Evolutionary conservation across 2,797 vertebrate genomes (phyloP).

Genomic region (Lacerta bilineata): DNA sequence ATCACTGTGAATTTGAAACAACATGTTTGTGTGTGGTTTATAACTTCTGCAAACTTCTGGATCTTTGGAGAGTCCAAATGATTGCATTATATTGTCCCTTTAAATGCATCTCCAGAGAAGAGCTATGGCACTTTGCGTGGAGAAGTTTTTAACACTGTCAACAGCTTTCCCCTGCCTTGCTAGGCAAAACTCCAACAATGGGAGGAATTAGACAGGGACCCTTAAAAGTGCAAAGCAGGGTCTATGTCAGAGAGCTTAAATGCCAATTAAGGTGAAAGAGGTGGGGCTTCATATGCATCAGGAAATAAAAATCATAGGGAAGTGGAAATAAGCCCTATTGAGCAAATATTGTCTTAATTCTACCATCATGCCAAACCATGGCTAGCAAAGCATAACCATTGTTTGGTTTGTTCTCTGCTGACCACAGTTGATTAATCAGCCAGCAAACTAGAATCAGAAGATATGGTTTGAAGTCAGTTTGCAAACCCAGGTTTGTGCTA

Average conservation of each 20-base stretch:
- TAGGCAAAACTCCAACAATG: background rate
- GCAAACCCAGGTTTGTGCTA: background rate
- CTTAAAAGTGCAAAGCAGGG: background rate
- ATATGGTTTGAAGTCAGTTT: background rate
- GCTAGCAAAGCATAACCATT: background rate
- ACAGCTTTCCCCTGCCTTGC: background rate
- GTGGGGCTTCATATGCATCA: background rate
- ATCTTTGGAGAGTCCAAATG: background rate
- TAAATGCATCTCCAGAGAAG: background rate
- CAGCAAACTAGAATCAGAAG: background rate
- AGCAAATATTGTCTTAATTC: background rate
- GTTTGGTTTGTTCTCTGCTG: background rate
- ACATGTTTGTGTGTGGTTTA: background rate
- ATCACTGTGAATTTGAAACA: background rate
- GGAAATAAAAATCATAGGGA: background rate
- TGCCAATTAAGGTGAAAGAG: background rate
- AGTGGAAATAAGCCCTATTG: background rate
- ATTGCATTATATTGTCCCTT: background rate
- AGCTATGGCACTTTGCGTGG: background rate
- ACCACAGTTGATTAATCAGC: background rate
- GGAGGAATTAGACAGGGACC: background rate
- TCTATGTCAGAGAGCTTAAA: background rate
- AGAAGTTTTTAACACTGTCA: background rate
- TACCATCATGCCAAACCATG: background rate
- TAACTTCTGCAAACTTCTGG: background rate